phyloP scores from a whole-genome alignment of 2,113 vertebrate genomes.

The Steatornis caripensis region DNA sequence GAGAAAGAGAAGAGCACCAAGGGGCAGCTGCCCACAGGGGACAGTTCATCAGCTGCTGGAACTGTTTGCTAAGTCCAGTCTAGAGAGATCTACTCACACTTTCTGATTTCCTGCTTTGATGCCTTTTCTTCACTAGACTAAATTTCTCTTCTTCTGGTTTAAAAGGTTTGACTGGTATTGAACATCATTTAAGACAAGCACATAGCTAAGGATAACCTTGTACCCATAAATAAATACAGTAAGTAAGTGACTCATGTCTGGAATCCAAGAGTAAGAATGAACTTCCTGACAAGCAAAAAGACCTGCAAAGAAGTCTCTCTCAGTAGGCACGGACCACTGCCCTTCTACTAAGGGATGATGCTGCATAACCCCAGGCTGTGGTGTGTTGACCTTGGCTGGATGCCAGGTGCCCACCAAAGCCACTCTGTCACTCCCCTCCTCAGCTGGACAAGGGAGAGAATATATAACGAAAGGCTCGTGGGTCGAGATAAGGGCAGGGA shows the following conservation, averaged over 20 bases:
- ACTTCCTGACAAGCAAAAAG: neutral
- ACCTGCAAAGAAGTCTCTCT: neutral
- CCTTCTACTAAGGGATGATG: neutral
- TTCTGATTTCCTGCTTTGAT: neutral
- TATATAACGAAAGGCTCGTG: neutral
- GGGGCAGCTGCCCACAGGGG: neutral
- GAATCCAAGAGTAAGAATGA: neutral
- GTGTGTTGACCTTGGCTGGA: neutral
- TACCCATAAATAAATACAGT: neutral
- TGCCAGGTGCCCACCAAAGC: neutral
- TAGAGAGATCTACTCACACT: neutral
- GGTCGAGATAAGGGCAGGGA: neutral
- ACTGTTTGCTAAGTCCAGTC: rapidly evolving
- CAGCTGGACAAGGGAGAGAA: neutral
- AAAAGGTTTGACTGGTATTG: neutral
- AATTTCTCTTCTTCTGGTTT: neutral
- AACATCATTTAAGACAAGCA: neutral
- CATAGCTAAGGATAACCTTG: neutral
- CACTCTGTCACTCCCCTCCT: neutral
- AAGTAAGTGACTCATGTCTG: neutral
- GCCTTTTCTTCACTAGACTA: neutral
- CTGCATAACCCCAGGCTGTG: neutral
- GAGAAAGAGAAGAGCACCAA: neutral
- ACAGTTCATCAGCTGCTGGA: neutral
- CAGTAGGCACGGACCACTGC: neutral